These are phyloP conservation scores for Cecropterus lyciades DNA, from an alignment of 1,140 invertebrate genomes.

Conservation along the genomic window DNA sequence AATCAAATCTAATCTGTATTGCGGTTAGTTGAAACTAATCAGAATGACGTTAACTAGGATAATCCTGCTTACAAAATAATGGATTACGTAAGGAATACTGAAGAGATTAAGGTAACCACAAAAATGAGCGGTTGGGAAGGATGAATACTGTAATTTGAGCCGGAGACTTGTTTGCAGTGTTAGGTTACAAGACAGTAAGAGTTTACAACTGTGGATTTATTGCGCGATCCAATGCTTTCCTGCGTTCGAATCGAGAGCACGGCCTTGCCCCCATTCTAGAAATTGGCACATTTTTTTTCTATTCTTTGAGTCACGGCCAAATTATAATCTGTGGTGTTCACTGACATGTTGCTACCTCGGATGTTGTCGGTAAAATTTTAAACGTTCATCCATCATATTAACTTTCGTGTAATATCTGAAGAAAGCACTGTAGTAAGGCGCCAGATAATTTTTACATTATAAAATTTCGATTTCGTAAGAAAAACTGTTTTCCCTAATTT, in stretches of 20 bases:
- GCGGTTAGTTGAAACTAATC: not conserved
- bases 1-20: not conserved
- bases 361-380: not conserved
- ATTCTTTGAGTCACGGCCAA: slow-evolving; percentile 70
- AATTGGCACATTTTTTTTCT: slow-evolving; percentile 81
- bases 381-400: not conserved
- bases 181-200: slow-evolving; percentile 41
- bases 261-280: slow-evolving; percentile 75
- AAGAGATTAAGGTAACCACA: not conserved
- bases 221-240: slow-evolving; percentile 52
- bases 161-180: slow-evolving; percentile 15
- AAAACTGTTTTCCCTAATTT: too few relatives aligned
- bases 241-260: slow-evolving; percentile 62
- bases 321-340: slow-evolving; percentile 29
- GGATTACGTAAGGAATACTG: not conserved
- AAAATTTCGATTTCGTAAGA: too few relatives aligned
- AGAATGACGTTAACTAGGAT: not conserved
- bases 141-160: slow-evolving; percentile 8
- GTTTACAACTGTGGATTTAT: slow-evolving; percentile 50
- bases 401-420: not conserved
- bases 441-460: not conserved
- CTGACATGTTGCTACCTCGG: slow-evolving; percentile 12
- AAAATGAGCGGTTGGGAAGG: not conserved
- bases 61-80: not conserved
- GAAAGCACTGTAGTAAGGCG: not conserved